phyloP scores from a whole-genome alignment of 2,888 invertebrate species.

The Caenorhabditis panamensis region DNA sequence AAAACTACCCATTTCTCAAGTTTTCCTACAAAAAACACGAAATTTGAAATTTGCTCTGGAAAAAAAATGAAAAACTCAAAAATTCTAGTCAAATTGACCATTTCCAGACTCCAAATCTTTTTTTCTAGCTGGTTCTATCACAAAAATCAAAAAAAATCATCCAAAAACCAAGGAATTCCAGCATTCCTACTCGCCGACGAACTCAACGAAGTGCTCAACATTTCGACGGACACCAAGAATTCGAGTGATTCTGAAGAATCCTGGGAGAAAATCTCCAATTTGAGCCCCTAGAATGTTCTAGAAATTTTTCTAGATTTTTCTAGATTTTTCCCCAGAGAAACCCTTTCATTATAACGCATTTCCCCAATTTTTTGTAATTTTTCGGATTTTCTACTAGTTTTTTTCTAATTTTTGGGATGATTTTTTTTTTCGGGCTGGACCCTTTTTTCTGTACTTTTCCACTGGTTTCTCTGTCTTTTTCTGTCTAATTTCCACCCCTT shows the following conservation, averaged over 20 bases:
- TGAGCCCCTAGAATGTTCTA: background rate
- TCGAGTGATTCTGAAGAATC: constrained; percentile 20
- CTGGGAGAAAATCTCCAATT: constrained; percentile 34
- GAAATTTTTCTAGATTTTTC: background rate
- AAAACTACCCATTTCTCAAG: too few species aligned
- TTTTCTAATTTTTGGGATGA: too few species aligned
- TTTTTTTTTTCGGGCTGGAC: constrained; percentile 3
- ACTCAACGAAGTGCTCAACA: constrained; percentile 25
- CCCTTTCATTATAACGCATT: background rate
- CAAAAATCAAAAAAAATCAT: too few species aligned
- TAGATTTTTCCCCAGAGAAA: background rate
- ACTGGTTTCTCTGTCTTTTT: constrained; percentile 4
- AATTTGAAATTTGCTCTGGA: constrained; percentile 5
- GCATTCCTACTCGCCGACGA: constrained; percentile 34
- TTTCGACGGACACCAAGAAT: background rate
- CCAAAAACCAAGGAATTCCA: background rate
- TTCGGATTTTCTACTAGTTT: too few species aligned
- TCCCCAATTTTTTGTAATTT: background rate
- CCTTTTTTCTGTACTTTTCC: constrained; percentile 7
- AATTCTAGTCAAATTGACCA: background rate
- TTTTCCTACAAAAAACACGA: too few species aligned
- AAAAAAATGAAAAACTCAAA: background rate
- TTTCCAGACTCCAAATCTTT: background rate
- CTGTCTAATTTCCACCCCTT: background rate
- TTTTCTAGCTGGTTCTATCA: too few species aligned